phyloP scores from a whole-genome alignment of 2,113 vertebrate species.

The Mesembrinibis cayennensis region DNA sequence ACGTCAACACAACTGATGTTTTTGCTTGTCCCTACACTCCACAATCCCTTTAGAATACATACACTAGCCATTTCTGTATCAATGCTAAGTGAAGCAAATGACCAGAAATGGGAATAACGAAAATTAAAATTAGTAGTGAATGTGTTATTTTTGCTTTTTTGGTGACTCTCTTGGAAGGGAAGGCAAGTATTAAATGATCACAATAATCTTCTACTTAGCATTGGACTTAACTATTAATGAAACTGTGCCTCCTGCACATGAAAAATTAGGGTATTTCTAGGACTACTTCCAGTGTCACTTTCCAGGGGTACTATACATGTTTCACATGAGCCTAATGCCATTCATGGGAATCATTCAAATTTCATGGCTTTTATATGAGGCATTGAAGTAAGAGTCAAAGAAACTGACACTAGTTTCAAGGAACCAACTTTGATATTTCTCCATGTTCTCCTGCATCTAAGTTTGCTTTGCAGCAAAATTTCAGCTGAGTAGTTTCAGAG shows the following conservation, averaged over 20 bases:
- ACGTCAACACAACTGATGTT: neutral
- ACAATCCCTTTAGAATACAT: neutral
- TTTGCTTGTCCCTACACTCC: neutral
- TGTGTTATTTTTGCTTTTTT: neutral
- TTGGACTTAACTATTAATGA: neutral
- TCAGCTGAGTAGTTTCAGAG: neutral
- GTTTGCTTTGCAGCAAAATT: neutral
- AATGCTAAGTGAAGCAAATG: neutral
- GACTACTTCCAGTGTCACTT: neutral
- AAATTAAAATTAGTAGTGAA: neutral
- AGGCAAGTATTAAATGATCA: neutral
- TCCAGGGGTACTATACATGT: neutral
- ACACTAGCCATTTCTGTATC: neutral
- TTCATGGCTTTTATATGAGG: neutral
- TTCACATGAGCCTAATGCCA: neutral
- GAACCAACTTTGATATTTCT: neutral
- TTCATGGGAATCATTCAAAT: neutral
- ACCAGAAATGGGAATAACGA: neutral
- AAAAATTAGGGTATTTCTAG: neutral
- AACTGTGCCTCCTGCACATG: neutral
- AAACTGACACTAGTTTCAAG: neutral
- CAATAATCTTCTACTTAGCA: neutral
- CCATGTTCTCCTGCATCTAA: neutral
- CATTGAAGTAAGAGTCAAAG: neutral
- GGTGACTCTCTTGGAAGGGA: neutral